Conservation (phyloP, 2,797 vertebrate genomes). For the Agapornis canus region DNA sequence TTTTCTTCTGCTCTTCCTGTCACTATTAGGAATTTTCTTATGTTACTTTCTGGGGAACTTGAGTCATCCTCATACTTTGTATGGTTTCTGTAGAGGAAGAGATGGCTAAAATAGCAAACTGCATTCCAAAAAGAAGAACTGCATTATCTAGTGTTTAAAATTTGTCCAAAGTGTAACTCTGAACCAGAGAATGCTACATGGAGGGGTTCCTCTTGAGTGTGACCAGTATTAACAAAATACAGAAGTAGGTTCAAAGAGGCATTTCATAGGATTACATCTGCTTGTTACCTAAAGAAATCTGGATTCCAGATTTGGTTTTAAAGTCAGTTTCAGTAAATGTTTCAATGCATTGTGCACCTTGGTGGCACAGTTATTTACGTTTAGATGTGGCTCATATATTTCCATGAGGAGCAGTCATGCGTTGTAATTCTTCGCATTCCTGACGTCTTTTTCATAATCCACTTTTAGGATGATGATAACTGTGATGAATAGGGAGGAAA, state of each 20-base stretch:
- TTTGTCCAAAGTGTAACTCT: constrained; percentile 13
- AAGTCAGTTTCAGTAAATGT: neutral
- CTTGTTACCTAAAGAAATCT: neutral
- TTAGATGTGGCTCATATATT: constrained; percentile 29
- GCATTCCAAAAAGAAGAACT: neutral
- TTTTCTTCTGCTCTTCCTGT: neutral
- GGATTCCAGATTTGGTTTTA: neutral
- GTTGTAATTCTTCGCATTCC: constrained; percentile 59
- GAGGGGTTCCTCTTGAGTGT: neutral
- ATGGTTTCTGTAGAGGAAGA: neutral
- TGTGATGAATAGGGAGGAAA: constrained; percentile 13
- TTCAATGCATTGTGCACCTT: neutral
- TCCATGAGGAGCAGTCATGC: constrained; percentile 44
- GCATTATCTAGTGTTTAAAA: neutral
- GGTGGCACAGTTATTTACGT: neutral
- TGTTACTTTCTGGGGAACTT: neutral
- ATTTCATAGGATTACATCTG: neutral
- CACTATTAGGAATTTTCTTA: neutral
- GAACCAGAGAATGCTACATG: neutral
- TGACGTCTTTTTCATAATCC: constrained; percentile 62
- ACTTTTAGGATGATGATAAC: neutral
- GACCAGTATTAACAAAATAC: neutral
- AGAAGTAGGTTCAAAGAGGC: neutral
- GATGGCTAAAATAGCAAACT: neutral
- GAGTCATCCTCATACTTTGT: neutral